Conservation (phyloP, 1,140 invertebrate genomes). For the Conus betulinus region DNA sequence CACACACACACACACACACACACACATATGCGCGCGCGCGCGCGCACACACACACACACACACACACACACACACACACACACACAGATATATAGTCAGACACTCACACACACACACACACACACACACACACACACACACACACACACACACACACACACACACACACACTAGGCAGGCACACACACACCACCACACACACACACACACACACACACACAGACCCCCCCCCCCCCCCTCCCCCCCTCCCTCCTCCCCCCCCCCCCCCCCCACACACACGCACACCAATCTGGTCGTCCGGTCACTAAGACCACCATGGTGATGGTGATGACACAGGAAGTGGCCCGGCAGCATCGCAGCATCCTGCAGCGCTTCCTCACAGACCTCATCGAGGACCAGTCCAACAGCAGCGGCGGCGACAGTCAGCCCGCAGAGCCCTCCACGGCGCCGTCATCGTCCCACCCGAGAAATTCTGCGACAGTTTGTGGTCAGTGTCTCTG, state of each 20-base stretch:
- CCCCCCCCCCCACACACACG: too few species aligned
- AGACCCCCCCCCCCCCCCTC: too few species aligned
- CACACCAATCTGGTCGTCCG: too few species aligned
- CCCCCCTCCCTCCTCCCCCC: too few species aligned
- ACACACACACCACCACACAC: too few species aligned
- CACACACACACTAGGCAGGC: not conserved
- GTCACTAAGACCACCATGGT: too few species aligned
- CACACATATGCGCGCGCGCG: too few species aligned
- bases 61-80: not conserved
- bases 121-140: not conserved
- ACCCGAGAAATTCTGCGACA: constrained; percentile 61
- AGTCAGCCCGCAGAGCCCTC: constrained; percentile 42
- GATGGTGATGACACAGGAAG: constrained; percentile 40
- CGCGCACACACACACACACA: not conserved
- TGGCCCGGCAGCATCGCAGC: constrained; percentile 46
- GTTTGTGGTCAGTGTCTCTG: constrained; percentile 52
- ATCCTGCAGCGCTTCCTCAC: constrained; percentile 53
- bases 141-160: not conserved
- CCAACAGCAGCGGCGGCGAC: constrained; percentile 42
- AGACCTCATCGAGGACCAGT: constrained; percentile 48
- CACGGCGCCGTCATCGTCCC: constrained; percentile 59
- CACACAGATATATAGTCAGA: not conserved
- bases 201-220: too few species aligned
- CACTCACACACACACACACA: not conserved
- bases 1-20: too few species aligned